Base-by-base conservation (phyloP, 2,888 invertebrate species). In the Clistopyga incitator region DNA sequence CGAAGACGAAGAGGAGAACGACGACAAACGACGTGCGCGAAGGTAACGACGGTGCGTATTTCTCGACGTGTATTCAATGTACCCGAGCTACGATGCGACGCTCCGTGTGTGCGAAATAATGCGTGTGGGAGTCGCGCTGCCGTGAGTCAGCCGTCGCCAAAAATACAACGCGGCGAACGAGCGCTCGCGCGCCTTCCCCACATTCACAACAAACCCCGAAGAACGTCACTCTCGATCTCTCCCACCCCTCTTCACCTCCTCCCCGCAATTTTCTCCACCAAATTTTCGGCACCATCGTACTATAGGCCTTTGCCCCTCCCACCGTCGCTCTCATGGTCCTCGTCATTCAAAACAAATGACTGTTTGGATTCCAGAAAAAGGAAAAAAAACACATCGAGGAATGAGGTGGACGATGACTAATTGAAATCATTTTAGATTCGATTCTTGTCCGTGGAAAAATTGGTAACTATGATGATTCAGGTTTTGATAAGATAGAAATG, bases 81-180 rank as follows among this genome's bases (percentile, higher is more conserved):
- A 81, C 68, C 84, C 76, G 84, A 72, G 70, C 54, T 45, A 81
- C 38, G 70, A n/a, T n/a, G 71, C 47, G 18, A 25, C 23, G 70
- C 42, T 82, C 78, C 70, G 29, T 84, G 84, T 82, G 78, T 83
- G 89, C 84, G 85, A 88, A 87, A 89, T 85, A 85, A 87, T 79
- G 82, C 82, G 90, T 86, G 91, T 91, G 89, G 91, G 91, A 88
- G 90, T 86, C 38, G 67, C 71, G 65, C 75, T 77, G 87, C 81
- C 78, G 85, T 91, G 91, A 91, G 86, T 91, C 91, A 91, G 87
- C 87, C 78, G 81, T 82, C 79, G 81, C 89, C 91, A 91, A 89
- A 91, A 91, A 91, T 91, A 91, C 85, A 84, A 80, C 80, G 78
- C 71, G 56, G 42, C 71, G 76, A 81, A 78, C 78, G 78, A 81